Percentiles rank a stretch among this genome's conserved stretches.
Evolutionary conservation across 1,140 invertebrate species (phyloP).

Genomic region (Asobara japonica): DNA sequence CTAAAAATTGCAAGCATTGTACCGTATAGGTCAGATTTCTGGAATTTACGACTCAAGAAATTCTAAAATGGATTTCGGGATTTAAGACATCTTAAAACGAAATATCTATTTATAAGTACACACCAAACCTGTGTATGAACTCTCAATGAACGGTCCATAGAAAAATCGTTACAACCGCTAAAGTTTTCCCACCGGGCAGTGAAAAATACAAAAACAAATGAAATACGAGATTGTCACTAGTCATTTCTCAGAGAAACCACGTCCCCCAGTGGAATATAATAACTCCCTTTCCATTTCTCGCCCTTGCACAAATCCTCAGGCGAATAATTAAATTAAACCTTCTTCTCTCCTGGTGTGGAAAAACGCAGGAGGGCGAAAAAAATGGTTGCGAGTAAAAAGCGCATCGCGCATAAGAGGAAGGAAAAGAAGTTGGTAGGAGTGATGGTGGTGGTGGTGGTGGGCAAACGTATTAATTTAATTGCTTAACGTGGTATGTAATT

Average conservation of each 20-base stretch:
- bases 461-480: slow-evolving; percentile 40
- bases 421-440: too few species aligned
- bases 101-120: too few species aligned
- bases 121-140: too few species aligned
- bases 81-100: too few species aligned
- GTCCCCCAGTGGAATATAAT: slow-evolving; percentile 13
- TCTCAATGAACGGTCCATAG: too few species aligned
- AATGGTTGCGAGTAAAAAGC: slow-evolving; percentile 6
- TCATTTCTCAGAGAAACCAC: background rate
- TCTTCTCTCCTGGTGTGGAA: background rate
- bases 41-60: too few species aligned
- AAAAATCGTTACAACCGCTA: too few species aligned
- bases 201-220: background rate
- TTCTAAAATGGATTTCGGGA: too few species aligned
- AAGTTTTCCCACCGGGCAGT: too few species aligned
- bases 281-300: background rate
- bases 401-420: background rate
- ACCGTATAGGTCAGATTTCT: too few species aligned
- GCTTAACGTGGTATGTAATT: slow-evolving; percentile 38
- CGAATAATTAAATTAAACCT: slow-evolving; percentile 31
- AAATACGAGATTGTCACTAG: background rate
- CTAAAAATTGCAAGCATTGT: too few species aligned
- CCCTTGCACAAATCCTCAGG: slow-evolving; percentile 4
- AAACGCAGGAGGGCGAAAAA: slow-evolving; percentile 29
- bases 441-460: background rate